Evolutionary conservation across 2,797 vertebrate genomes (phyloP).

Genomic region (Gallirallus australis): DNA sequence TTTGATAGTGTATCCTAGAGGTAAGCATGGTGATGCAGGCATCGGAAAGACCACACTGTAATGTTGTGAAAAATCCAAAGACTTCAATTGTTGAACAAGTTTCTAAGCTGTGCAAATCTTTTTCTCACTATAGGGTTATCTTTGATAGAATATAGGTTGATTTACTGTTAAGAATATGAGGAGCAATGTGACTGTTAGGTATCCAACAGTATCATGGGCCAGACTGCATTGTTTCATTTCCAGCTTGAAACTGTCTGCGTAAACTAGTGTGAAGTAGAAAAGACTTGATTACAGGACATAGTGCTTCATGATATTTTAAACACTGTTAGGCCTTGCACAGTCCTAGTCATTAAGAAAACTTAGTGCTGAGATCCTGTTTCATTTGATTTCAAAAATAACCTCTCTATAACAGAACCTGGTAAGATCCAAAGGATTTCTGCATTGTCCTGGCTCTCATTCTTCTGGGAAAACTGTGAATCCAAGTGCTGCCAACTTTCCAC

Average conservation of each 20-base stretch:
- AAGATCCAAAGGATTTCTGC: neutral
- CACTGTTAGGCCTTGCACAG: neutral
- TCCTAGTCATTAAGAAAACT: neutral
- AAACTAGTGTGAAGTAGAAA: neutral
- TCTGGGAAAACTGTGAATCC: neutral
- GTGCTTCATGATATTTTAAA: neutral
- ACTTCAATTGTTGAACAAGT: neutral
- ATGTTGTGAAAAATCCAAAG: neutral
- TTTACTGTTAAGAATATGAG: neutral
- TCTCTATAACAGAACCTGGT: neutral
- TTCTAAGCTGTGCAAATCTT: neutral
- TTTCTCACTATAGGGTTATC: neutral
- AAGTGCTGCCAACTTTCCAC: neutral
- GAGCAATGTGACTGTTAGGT: neutral
- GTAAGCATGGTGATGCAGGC: neutral
- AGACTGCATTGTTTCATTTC: neutral
- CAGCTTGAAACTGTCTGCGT: neutral
- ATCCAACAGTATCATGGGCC: neutral
- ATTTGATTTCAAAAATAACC: neutral
- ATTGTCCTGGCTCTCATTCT: neutral
- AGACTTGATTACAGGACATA: neutral
- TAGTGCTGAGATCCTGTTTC: neutral
- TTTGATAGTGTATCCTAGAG: neutral
- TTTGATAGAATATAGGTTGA: neutral
- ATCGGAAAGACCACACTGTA: accelerated